Evolutionary conservation across 2,888 invertebrate genomes (phyloP), one percentile per base, ranked within the genome.

Genomic region (Marasmarcha lunaedactyla): DNA sequence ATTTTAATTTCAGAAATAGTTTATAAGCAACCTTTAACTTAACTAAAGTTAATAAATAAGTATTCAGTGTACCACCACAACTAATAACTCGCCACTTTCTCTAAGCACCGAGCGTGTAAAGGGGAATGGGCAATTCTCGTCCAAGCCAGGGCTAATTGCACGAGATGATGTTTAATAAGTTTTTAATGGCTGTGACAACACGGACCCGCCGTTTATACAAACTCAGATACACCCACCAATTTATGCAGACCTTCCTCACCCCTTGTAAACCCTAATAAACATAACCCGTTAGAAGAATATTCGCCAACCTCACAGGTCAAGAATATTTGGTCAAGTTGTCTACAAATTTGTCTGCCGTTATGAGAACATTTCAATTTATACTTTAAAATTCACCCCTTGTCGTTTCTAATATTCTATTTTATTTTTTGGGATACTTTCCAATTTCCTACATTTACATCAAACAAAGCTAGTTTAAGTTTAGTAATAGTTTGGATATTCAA

Each of bases 161-260:
- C 73, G 86, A 84, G 86, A 86, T 86, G 85, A 86, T 86, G 86
- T 87, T 86, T 87, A 87, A 87, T 86, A 86, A 87, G 85, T 87
- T 87, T 87, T 87, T 87, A 87, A 87, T 87, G 85, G 86, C 84
- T 69, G 70, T 73, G 66, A 70, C 71, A 73, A 60, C 55, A 61
- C 61, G 65, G 59, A 60, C 63, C 65, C 60, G 61, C 47, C 68
- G 71, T 63, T 76, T 73, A 78, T 69, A 30, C 62, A 55, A 57
- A 54, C 57, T 67, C 61, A 55, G 67, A 71, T 63, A 63, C 54
- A 59, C 59, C 51, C 36, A 42, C 34, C 26, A 30, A 6, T 37
- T 25, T 30, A 15, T 20, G 26, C 7, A 14, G 13, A 30, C 11
- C 30, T 30, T 30, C 11, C 30, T 30, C 30, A 3, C 30, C 30